phyloP scores from a whole-genome alignment of 2,113 vertebrate genomes.

The Benitochromis conjunctus region DNA sequence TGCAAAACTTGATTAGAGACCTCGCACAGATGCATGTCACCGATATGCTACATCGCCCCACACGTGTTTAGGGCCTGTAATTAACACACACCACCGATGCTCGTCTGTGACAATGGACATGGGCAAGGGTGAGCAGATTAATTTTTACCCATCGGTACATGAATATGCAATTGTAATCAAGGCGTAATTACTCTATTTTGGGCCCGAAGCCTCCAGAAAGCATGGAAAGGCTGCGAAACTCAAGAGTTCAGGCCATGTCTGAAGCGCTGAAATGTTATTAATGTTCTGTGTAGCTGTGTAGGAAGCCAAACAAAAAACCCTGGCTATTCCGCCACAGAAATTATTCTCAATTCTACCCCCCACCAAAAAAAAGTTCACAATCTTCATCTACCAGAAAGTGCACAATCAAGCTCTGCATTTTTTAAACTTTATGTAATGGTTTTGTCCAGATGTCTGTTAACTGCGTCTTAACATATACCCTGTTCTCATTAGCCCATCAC shows the following conservation, averaged over 20 bases:
- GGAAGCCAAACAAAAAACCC: neutral
- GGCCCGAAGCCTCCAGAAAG: neutral
- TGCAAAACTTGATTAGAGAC: constrained; percentile 43
- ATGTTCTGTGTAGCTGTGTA: neutral
- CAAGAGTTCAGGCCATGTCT: neutral
- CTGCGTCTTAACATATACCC: neutral
- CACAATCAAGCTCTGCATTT: neutral
- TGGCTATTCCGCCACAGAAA: neutral
- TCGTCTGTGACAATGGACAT: neutral
- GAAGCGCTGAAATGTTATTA: neutral
- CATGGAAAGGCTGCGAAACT: neutral
- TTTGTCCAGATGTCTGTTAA: constrained; percentile 7
- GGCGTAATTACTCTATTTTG: neutral
- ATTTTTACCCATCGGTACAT: neutral
- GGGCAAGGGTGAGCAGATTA: neutral
- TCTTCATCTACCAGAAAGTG: neutral
- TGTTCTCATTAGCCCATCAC: neutral
- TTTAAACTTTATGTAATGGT: neutral
- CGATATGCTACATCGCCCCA: neutral
- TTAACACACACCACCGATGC: constrained; percentile 25
- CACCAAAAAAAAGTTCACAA: neutral
- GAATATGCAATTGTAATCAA: neutral
- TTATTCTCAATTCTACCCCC: neutral
- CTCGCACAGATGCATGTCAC: neutral
- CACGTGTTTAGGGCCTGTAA: neutral